Evolutionary conservation across 2,113 vertebrate species (phyloP).

Genomic region (cat (Felis catus)): F.catus_Fca126_mat1.0 CM031419.1:132615001-132615500

Average conservation of each 20-base stretch:
- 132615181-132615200: not conserved
- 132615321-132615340: not conserved
- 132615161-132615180: not conserved
- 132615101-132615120: not conserved
- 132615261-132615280: not conserved
- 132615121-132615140: not conserved
- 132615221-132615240: not conserved
- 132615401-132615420: not conserved
- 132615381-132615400: not conserved
- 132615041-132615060: not conserved
- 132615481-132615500: not conserved
- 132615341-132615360: not conserved
- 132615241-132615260: not conserved
- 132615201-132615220: not conserved
- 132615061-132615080: not conserved
- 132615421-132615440: not conserved
- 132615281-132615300: not conserved
- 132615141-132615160: not conserved
- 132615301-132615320: not conserved
- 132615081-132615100: not conserved
- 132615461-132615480: not conserved
- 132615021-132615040: not conserved
- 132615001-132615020: not conserved
- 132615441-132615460: not conserved
- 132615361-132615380: not conserved